Evolutionary conservation across 1,140 invertebrate genomes (phyloP).

Genomic region (Papilio polyxenes): DNA sequence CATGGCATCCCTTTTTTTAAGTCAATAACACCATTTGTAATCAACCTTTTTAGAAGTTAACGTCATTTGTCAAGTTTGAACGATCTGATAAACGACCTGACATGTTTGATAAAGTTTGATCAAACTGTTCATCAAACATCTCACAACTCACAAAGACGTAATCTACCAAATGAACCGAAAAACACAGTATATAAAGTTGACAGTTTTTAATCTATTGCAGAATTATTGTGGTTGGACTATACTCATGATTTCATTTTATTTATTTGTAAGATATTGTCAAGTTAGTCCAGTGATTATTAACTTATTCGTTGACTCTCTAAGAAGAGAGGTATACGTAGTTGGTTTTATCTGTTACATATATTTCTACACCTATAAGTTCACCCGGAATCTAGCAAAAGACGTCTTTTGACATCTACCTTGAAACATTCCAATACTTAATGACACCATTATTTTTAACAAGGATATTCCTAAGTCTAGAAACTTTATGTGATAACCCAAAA

Average conservation of each 20-base stretch:
- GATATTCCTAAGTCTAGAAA: background rate
- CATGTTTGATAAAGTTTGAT: no score
- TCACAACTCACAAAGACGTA: no score
- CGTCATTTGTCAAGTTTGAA: no score
- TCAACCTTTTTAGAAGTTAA: no score
- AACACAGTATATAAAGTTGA: no score
- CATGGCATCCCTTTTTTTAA: no score
- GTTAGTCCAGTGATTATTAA: background rate
- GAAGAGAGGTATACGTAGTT: background rate
- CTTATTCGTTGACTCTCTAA: background rate
- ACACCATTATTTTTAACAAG: background rate
- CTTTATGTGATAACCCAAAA: conserved; percentile 14
- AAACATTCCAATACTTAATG: background rate
- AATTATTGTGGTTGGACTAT: background rate
- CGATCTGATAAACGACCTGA: no score
- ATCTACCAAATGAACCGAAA: no score
- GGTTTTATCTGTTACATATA: no score
- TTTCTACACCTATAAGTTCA: background rate
- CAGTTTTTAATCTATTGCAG: no score
- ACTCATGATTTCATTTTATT: background rate
- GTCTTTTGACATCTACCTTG: background rate
- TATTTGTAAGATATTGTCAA: conserved; percentile 1
- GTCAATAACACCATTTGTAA: no score
- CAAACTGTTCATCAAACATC: no score
- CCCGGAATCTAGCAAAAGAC: background rate